Evolutionary conservation across 2,113 vertebrate species (phyloP).

Genomic region (Marcusenius ussheri): DNA sequence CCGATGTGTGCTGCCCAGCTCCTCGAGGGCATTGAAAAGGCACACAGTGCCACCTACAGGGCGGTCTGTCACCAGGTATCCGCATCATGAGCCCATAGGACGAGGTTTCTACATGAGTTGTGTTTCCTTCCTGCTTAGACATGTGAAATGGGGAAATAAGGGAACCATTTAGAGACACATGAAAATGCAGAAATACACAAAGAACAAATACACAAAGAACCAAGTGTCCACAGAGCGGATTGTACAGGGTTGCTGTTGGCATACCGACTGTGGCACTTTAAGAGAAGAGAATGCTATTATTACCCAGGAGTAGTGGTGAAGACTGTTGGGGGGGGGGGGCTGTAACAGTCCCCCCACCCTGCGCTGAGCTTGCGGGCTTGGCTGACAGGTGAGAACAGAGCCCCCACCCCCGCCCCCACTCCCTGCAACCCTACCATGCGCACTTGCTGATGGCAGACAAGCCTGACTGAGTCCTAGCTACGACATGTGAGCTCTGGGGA

Average conservation of each 20-base stretch:
- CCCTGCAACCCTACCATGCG: constrained; percentile 37
- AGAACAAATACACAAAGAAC: background rate
- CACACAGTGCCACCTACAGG: constrained; percentile 20
- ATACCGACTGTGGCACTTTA: background rate
- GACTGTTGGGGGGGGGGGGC: background rate
- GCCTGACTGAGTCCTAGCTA: constrained; percentile 79
- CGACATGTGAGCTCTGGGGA: constrained; percentile 53
- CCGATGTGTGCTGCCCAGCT: background rate
- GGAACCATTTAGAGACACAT: background rate
- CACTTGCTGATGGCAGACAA: constrained; percentile 59
- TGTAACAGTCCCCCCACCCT: constrained; percentile 13
- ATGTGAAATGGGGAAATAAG: background rate
- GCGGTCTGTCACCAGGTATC: background rate
- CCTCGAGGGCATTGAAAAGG: background rate
- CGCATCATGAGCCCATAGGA: background rate
- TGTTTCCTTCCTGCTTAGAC: background rate
- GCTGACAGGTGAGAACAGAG: constrained; percentile 56
- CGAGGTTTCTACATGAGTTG: background rate
- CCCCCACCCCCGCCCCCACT: constrained; percentile 46
- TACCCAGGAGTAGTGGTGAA: constrained; percentile 3
- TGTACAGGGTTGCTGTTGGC: background rate
- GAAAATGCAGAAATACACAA: background rate
- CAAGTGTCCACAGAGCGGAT: background rate
- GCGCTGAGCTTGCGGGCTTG: constrained; percentile 28
- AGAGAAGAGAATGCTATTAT: background rate